Percentiles rank a stretch among this genome's conserved stretches.
Conservation (phyloP, 2,888 invertebrate genomes). For the Ommatoiulus sabulosus region DNA sequence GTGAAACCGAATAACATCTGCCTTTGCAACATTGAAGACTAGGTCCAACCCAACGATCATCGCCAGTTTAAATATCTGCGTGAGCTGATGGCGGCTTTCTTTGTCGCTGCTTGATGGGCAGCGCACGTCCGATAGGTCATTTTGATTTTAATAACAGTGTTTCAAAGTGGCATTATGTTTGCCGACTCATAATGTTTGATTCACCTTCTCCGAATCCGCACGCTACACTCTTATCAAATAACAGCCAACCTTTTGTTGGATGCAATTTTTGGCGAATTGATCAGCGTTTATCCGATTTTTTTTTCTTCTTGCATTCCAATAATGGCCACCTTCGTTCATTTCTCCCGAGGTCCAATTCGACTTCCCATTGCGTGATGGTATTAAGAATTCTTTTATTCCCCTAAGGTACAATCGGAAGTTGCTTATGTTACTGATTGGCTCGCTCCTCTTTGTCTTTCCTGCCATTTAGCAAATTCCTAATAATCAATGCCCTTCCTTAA, state of each 20-base stretch:
- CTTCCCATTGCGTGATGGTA: slow-evolving; percentile 13
- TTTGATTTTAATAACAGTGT: slow-evolving; percentile 17
- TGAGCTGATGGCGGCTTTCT: neutral
- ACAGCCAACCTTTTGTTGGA: slow-evolving; percentile 6
- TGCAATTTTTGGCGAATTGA: neutral
- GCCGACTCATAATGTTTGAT: slow-evolving; percentile 7
- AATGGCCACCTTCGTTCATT: neutral
- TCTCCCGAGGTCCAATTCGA: neutral
- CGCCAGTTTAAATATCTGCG: neutral
- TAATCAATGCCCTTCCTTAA: neutral
- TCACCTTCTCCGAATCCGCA: neutral
- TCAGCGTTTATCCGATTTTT: neutral
- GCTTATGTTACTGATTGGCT: slow-evolving; percentile 26
- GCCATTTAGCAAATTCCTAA: neutral
- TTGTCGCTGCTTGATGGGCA: neutral
- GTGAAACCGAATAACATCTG: too few relatives aligned
- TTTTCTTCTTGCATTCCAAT: slow-evolving; percentile 20
- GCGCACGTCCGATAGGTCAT: slow-evolving; percentile 4
- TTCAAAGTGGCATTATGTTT: slow-evolving; percentile 22
- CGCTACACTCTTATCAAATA: neutral
- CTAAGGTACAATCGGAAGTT: slow-evolving; percentile 28
- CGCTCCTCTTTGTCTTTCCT: neutral
- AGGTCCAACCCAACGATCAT: too few relatives aligned
- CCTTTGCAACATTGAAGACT: too few relatives aligned
- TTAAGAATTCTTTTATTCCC: slow-evolving; percentile 13